Base-by-base conservation (phyloP, 1,140 invertebrate genomes). In the Drosophila erecta region DNA sequence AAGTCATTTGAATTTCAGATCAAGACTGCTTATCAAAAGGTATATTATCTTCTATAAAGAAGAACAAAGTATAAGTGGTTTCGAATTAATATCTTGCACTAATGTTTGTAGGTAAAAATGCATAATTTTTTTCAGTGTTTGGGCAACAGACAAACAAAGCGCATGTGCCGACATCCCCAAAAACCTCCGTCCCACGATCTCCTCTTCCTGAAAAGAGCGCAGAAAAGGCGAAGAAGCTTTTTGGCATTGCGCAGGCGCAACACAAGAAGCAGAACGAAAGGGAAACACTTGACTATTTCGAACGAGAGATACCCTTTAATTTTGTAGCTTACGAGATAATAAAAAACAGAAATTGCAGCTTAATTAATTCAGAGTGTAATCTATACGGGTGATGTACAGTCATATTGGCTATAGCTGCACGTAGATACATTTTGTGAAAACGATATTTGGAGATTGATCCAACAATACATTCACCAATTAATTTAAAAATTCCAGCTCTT, bases 171-270 rank as follows among this genome's bases (percentile, higher is more conserved):
- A 72, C 81, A 84, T 61, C 55, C 46, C 43, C 70, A 55, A 41
- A 41, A 49, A 50, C 27, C 47, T 1, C n/a, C n/a, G 33, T 30
- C 35, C 47, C 33, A 22, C 44, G 11, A 20, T 15, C 20, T 35
- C 33, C 49, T 15, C 27, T n/a, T 33, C 22, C 47, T 67, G 58
- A 83, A 83, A 83, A 69, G 56, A 76, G 40, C 55, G 33, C 62
- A 70, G 55, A 66, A 66, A 38, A 53, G 58, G 41, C 20, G 33
- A 77, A 61, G 66, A 59, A 76, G 75, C 75, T 81, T 83, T 71
- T 69, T 40, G 57, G 62, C 41, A 81, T 81, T 77, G 79, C 83
- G 84, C 81, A 87, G 81, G 83, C 75, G 70, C 70, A 83, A 65
- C 79, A 44, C 17, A 55, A 14, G 33, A 44, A 50, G 37, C 37